Conservation (phyloP, 2,113 vertebrate species). For the Cathartes aura region DNA sequence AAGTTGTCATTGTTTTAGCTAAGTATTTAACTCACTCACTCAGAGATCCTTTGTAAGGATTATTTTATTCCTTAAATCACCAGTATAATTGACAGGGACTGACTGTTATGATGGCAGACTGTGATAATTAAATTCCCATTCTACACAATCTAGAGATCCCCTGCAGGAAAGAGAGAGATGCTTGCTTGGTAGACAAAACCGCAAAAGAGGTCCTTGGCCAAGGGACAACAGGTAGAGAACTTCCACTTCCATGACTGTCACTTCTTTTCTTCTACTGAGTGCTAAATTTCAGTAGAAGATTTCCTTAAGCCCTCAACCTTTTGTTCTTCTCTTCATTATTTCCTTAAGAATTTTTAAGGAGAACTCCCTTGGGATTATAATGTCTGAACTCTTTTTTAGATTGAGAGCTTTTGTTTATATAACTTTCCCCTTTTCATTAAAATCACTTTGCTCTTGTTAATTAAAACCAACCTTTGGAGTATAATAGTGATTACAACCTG, state of each 20-base stretch:
- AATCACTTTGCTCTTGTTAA: slow-evolving; percentile 40
- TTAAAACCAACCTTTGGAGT: slow-evolving; percentile 49
- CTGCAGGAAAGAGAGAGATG: background rate
- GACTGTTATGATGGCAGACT: background rate
- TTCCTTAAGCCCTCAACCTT: background rate
- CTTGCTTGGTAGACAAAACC: background rate
- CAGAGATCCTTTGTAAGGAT: background rate
- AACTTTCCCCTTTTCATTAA: slow-evolving; percentile 10
- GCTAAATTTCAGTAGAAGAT: background rate
- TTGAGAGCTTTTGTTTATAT: slow-evolving; percentile 38
- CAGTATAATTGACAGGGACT: background rate
- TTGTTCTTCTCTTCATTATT: background rate
- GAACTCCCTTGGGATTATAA: background rate
- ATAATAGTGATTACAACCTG: slow-evolving; percentile 10
- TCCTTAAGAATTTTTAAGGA: background rate
- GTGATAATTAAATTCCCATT: background rate
- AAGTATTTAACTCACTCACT: background rate
- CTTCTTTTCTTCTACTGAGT: background rate
- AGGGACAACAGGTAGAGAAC: background rate
- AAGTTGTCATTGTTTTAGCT: background rate
- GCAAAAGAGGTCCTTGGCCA: background rate
- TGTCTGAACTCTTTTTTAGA: background rate
- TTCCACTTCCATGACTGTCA: background rate
- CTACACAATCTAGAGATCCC: background rate
- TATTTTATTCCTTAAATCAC: background rate